These are phyloP conservation scores for Cyanoliseus patagonus DNA, from an alignment of 2,113 vertebrate genomes.

Conservation along the genomic window DNA sequence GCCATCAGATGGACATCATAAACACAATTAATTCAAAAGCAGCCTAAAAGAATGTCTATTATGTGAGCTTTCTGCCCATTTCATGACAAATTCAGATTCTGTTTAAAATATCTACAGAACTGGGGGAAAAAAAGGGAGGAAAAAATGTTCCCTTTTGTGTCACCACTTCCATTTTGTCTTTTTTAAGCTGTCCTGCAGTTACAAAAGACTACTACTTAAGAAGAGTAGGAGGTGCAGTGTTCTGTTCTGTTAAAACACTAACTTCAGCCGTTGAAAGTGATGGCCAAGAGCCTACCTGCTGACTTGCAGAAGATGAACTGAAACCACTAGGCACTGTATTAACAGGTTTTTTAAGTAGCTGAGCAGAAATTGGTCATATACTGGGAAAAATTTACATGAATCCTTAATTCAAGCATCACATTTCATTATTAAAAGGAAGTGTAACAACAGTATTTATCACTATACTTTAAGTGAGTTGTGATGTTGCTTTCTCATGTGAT, in stretches of 20 bases:
- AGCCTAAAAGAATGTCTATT: background rate
- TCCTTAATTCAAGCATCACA: background rate
- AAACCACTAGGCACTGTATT: background rate
- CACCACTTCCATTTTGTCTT: background rate
- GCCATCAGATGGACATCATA: background rate
- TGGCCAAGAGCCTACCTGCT: background rate
- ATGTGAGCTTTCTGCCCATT: background rate
- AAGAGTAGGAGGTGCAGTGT: background rate
- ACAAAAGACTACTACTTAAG: background rate
- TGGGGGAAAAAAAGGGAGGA: accelerated
- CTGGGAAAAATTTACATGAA: background rate
- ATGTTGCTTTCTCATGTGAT: background rate
- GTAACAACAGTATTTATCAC: background rate
- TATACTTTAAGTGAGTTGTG: background rate
- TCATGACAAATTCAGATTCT: background rate
- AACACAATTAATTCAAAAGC: background rate
- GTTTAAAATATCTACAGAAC: background rate
- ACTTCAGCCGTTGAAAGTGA: background rate
- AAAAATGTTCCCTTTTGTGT: background rate
- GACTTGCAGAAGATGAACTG: background rate
- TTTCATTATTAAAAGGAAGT: background rate
- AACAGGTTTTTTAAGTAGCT: background rate
- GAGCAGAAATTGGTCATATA: background rate
- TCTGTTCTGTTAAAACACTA: background rate
- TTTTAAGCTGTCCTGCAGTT: background rate